Percentiles rank a stretch among this genome's conserved stretches.
These are phyloP conservation scores for Drosophila parthenogenetica DNA, from an alignment of 2,888 invertebrate species.

Conservation along the genomic window DNA sequence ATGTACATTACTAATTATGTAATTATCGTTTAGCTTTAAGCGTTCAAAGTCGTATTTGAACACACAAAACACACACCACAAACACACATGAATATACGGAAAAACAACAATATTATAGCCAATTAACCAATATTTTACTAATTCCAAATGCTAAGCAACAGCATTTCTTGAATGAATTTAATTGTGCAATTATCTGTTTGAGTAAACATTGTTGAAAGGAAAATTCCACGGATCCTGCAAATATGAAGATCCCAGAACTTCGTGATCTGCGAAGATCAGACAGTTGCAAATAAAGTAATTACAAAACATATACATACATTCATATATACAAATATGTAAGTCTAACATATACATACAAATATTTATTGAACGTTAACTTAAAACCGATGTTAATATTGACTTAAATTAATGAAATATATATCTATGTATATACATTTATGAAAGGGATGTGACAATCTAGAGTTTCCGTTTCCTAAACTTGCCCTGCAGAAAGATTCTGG, in stretches of 20 bases:
- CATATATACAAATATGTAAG: slow-evolving; percentile 51
- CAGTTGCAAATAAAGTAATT: slow-evolving; percentile 10
- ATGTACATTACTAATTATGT: slow-evolving; percentile 58
- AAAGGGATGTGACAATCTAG: slow-evolving; percentile 3
- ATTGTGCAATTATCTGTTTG: slow-evolving; percentile 30
- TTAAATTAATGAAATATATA: slow-evolving; percentile 60
- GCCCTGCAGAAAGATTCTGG: slow-evolving; percentile 96
- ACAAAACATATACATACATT: slow-evolving; percentile 31
- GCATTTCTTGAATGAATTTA: slow-evolving; percentile 46
- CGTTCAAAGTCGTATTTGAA: slow-evolving; percentile 27
- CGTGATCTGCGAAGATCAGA: background rate
- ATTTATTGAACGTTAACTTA: slow-evolving; percentile 82
- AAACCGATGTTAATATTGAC: slow-evolving; percentile 64
- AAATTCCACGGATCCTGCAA: background rate
- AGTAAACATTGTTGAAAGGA: slow-evolving; percentile 10
- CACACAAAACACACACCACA: slow-evolving; percentile 13
- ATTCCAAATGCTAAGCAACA: slow-evolving; percentile 29
- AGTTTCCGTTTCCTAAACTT: slow-evolving; percentile 88
- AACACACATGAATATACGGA: slow-evolving; percentile 17
- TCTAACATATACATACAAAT: slow-evolving; percentile 58
- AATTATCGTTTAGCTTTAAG: slow-evolving; percentile 54
- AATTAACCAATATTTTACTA: slow-evolving; percentile 37
- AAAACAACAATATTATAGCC: slow-evolving; percentile 40
- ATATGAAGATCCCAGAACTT: slow-evolving; percentile 1
- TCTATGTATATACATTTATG: slow-evolving; percentile 12